These are phyloP conservation scores for Cololabis saira DNA, from an alignment of 2,113 vertebrate genomes.

Conservation along the genomic window DNA sequence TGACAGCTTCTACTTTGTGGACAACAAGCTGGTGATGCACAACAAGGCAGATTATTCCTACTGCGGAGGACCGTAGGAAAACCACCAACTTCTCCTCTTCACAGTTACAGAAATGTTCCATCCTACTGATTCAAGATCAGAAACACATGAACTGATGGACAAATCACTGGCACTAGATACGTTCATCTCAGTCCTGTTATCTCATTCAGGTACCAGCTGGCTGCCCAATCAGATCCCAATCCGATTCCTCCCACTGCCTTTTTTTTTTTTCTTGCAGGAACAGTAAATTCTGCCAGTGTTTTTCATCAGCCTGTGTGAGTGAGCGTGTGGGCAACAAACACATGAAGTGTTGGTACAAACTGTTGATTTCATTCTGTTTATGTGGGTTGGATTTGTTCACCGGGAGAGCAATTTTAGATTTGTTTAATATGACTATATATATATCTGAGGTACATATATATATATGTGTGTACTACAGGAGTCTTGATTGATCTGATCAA, in stretches of 20 bases:
- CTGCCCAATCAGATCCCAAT: constrained; percentile 42
- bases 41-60: constrained; percentile 99
- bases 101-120: constrained; percentile 40
- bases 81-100: constrained; percentile 9
- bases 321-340: constrained; percentile 58
- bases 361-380: constrained; percentile 54
- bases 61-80: constrained; percentile 88
- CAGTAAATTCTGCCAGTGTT: constrained; percentile 49
- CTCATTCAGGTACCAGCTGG: constrained; percentile 43
- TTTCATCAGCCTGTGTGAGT: constrained; percentile 27
- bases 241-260: constrained; percentile 8
- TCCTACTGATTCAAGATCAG: constrained; percentile 48
- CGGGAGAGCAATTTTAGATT: constrained; percentile 23
- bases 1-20: constrained; percentile 99
- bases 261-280: constrained; percentile 44
- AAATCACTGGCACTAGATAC: constrained; percentile 37
- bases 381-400: constrained; percentile 42
- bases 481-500: too few relatives aligned
- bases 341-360: constrained; percentile 67
- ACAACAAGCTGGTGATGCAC: constrained; percentile 99
- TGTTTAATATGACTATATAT: neutral
- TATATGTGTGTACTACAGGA: too few relatives aligned
- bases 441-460: too few relatives aligned
- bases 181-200: constrained; percentile 34
- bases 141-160: constrained; percentile 64